These are phyloP conservation scores for Heliothis peltigera DNA, from an alignment of 2,888 invertebrate species.

Conservation along the genomic window DNA sequence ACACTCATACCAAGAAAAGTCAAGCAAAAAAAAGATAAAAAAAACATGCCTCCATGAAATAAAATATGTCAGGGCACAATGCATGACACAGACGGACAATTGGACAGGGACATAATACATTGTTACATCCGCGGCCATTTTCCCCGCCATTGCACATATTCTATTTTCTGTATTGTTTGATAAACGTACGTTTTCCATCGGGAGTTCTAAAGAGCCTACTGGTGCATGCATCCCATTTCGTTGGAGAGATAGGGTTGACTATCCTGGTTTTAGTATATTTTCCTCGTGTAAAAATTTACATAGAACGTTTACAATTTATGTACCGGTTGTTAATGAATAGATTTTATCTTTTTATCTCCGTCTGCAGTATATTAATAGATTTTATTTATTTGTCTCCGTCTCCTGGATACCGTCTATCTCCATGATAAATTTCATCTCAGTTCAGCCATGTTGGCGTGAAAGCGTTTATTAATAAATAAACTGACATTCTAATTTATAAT, in stretches of 20 bases:
- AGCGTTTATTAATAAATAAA: no score
- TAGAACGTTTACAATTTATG: no score
- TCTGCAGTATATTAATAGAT: no score
- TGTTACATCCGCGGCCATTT: conserved; percentile 36
- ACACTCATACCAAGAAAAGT: not conserved
- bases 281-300: no score
- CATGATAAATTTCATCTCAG: no score
- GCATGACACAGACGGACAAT: conserved; percentile 3
- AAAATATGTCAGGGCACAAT: conserved; percentile 18
- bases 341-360: no score
- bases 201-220: conserved; percentile 26
- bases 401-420: no score
- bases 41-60: conserved; percentile 2
- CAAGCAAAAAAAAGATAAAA: not conserved
- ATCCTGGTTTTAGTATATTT: not conserved
- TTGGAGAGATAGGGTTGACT: not conserved
- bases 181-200: conserved; percentile 26
- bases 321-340: no score
- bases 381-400: no score
- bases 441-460: no score
- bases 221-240: conserved; percentile 25
- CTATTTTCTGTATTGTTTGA: conserved; percentile 39
- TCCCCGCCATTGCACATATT: conserved; percentile 36
- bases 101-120: conserved; percentile 36
- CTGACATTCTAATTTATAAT: no score